Conservation (phyloP, 2,113 vertebrate species). For the Pachypanchax playfairii region DNA sequence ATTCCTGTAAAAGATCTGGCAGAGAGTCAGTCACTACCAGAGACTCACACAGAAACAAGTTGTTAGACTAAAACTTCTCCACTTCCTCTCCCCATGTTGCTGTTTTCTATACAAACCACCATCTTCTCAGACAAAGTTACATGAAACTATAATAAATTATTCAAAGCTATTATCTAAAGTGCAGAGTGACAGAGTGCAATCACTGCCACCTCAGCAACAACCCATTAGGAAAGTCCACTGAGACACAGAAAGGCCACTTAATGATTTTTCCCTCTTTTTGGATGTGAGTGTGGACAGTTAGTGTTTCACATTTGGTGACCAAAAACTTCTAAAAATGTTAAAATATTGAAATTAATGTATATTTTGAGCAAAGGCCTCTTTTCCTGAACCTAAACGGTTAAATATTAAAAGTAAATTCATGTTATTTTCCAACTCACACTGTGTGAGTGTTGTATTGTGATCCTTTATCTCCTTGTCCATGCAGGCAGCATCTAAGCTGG, state of each 20-base stretch:
- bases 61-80: slow-evolving; percentile 49
- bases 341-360: neutral
- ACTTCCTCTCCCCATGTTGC: slow-evolving; percentile 5
- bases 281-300: neutral
- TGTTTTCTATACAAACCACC: slow-evolving; percentile 11
- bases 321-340: neutral
- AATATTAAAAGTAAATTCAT: too few species aligned
- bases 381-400: too few species aligned
- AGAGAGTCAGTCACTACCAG: slow-evolving; percentile 17
- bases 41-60: slow-evolving; percentile 20
- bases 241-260: neutral
- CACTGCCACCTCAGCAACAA: neutral
- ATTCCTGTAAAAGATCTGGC: slow-evolving; percentile 54
- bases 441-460: too few species aligned
- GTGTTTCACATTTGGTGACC: neutral
- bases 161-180: slow-evolving; percentile 5
- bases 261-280: neutral
- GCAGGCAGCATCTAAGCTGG: too few species aligned
- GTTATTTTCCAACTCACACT: too few species aligned
- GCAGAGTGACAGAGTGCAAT: neutral
- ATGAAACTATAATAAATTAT: slow-evolving; percentile 31
- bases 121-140: slow-evolving; percentile 18
- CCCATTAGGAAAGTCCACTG: neutral
- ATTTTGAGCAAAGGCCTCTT: too few species aligned
- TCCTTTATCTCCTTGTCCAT: too few species aligned